Conservation (phyloP, 2,888 invertebrate genomes). For the Drosophila paucipuncta region DNA sequence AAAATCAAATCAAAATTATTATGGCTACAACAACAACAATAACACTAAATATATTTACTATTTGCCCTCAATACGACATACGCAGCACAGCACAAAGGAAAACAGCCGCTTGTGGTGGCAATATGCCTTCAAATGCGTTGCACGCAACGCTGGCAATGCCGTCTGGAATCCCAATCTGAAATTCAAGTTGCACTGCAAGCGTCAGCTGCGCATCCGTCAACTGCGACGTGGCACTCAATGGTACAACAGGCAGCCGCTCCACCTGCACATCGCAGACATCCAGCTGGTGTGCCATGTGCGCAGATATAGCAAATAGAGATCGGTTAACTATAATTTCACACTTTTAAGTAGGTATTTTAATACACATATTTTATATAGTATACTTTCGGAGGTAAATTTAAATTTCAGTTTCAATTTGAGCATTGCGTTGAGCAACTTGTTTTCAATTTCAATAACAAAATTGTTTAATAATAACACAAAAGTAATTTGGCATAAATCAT, state of each 20-base stretch:
- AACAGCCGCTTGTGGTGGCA: slow-evolving; percentile 75
- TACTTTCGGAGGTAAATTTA: slow-evolving; percentile 33
- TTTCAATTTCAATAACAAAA: slow-evolving; percentile 10
- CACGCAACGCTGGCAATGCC: slow-evolving; percentile 42
- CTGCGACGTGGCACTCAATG: slow-evolving; percentile 54
- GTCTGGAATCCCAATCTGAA: slow-evolving; percentile 72
- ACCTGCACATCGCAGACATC: slow-evolving; percentile 67
- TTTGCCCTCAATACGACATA: slow-evolving; percentile 21
- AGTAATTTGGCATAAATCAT: slow-evolving; percentile 32
- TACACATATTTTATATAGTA: slow-evolving; percentile 22
- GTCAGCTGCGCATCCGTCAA: slow-evolving; percentile 69
- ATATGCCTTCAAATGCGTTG: slow-evolving; percentile 73
- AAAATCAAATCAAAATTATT: slow-evolving; percentile 31
- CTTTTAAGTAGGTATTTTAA: neutral
- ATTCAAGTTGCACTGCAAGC: slow-evolving; percentile 67
- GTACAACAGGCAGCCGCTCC: slow-evolving; percentile 62
- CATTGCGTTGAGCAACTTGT: neutral
- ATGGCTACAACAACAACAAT: slow-evolving; percentile 29
- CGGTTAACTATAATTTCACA: neutral
- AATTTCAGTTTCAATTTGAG: slow-evolving; percentile 3
- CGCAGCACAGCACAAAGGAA: slow-evolving; percentile 72
- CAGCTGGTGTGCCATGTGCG: slow-evolving; percentile 67
- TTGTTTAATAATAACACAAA: slow-evolving; percentile 18
- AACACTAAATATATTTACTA: neutral
- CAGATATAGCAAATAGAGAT: slow-evolving; percentile 22